A percentile compares a stretch with the other conserved stretches of the same genome.
These are phyloP conservation scores for Epizoanthus ramosus DNA, from an alignment of 92 coral and sea anemone genomes.

Conservation along the genomic window DNA sequence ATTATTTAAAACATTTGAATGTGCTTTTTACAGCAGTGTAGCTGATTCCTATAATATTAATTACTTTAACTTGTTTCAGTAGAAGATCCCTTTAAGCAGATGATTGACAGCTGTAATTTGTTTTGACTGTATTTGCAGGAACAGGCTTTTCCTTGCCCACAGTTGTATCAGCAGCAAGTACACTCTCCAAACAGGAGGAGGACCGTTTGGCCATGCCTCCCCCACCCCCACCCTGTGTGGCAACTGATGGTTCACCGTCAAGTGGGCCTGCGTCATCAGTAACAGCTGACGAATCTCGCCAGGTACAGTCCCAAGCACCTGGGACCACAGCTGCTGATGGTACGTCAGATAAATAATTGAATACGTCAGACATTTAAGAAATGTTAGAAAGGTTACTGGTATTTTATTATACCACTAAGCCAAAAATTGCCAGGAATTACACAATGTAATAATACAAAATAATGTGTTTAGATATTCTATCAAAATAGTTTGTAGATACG, in stretches of 20 bases:
- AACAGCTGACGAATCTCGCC: conserved; percentile 35
- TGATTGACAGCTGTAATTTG: not conserved
- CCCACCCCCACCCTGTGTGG: conserved; percentile 68
- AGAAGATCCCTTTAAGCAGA: not conserved
- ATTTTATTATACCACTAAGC: no score
- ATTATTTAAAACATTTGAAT: no score
- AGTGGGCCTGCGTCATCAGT: conserved; percentile 45
- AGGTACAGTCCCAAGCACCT: conserved; percentile 25
- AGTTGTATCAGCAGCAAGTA: conserved; percentile 86
- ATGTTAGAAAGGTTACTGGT: no score
- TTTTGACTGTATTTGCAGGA: conserved; percentile 12
- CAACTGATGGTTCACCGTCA: conserved; percentile 48
- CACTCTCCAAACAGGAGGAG: conserved; percentile 93
- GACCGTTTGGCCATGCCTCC: conserved; percentile 99
- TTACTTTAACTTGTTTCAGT: no score
- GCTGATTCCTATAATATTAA: no score
- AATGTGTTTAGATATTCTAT: no score
- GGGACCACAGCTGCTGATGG: conserved; percentile 13
- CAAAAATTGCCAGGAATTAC: no score
- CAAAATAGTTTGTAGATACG: no score
- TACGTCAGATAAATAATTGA: not conserved
- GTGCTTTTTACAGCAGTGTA: no score
- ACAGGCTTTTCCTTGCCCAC: conserved; percentile 74
- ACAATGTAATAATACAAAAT: no score
- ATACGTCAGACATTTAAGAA: no score